These are phyloP conservation scores for Catharus ustulatus DNA, from an alignment of 2,797 vertebrate genomes.

Conservation along the genomic window DNA sequence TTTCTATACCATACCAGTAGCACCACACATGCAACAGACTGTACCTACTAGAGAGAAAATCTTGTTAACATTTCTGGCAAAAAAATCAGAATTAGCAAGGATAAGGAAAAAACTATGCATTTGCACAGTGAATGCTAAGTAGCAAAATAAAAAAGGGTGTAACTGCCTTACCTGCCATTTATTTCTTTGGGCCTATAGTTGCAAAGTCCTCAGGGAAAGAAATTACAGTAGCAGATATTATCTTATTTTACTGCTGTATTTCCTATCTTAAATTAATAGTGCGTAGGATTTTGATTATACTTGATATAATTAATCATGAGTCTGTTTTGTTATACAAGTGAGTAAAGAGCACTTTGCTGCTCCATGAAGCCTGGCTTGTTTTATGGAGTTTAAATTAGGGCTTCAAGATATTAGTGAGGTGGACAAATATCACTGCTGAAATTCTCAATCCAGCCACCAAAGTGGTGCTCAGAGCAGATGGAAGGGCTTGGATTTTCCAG, in stretches of 20 bases:
- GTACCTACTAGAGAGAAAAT: neutral
- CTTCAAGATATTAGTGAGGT: neutral
- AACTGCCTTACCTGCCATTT: neutral
- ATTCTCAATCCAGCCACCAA: neutral
- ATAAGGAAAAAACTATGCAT: neutral
- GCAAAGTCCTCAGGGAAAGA: neutral
- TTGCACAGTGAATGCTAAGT: neutral
- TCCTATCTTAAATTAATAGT: conserved; percentile 12
- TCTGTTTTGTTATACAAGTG: neutral
- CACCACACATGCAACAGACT: neutral
- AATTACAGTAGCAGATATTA: conserved; percentile 11
- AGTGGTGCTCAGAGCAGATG: neutral
- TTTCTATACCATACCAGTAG: neutral
- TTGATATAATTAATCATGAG: neutral
- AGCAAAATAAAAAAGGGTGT: neutral
- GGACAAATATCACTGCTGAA: neutral
- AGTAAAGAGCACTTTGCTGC: neutral
- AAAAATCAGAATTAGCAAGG: neutral
- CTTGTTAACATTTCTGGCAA: neutral
- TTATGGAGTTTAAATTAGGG: neutral
- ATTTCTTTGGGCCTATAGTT: neutral
- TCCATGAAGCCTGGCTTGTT: neutral
- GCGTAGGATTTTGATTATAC: conserved; percentile 4
- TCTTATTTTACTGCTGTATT: conserved; percentile 20
- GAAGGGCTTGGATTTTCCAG: neutral